Base-by-base conservation (phyloP, 1,140 invertebrate genomes). In the Helicoverpa zea region DNA sequence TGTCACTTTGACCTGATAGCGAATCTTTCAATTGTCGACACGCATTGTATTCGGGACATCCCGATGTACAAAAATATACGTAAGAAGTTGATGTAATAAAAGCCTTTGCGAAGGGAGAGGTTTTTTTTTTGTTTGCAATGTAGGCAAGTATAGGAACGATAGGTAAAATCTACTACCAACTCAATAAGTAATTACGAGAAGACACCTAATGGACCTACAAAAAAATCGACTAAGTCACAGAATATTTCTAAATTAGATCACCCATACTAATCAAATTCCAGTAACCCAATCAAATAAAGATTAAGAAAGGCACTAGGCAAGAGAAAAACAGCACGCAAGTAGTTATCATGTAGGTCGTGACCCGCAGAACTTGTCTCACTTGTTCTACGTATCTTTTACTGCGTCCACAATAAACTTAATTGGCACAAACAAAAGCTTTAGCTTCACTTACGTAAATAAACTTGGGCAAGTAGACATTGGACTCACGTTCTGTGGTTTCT, bases 1-100 rank as follows among this genome's bases (percentile, higher is more conserved):
- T 83, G 83, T 86, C 81, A 84, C 81, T 81, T 83, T 84, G 81
- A 84, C 84, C 85, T 64, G 82, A 85, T 84, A 83, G 72, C 47
- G 78, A 86, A 83, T 85, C 81, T 87, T 84, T 85, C 82, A 85
- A 85, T 87, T 86, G 66, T 54, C 51, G 18, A 54, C 61, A 47
- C 49, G 58, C 16, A 18, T 43, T 78, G 59, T 66, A 13, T 29
- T 16, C n/a, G 47, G 23, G 52, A 66, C 23, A 52, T 56, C 29
- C 13, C 23, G 29, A 35, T n/a, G 23, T 35, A 73, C 70, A 73
- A 35, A 70, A 70, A 70, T 52, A 73, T 73, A 58, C 70, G 9
- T 14, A 52, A 2, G 5, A 4, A 43, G 14, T 16, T 35, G 29
- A n/a, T 43, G 14, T n/a, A 13, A 43, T 43, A 35, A 9, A 58